Conservation (phyloP, 2,797 vertebrate species). For the Gadopsis marmoratus region DNA sequence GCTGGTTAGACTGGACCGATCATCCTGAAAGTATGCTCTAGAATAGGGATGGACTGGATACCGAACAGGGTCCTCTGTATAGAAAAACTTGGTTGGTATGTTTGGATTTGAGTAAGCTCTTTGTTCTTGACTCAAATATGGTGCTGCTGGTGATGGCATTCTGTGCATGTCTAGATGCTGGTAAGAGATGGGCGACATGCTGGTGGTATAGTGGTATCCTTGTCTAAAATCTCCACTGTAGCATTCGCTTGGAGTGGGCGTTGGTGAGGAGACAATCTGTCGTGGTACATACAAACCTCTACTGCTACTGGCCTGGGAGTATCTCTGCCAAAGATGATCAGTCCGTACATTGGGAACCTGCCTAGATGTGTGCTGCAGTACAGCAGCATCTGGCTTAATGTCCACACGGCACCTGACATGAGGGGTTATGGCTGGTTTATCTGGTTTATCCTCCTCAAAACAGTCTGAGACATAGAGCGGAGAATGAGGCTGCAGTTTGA, state of each 20-base stretch:
- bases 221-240: constrained; percentile 91
- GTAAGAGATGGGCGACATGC: constrained; percentile 84
- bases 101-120: constrained; percentile 88
- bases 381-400: constrained; percentile 94
- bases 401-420: constrained; percentile 95
- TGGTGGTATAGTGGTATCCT: constrained; percentile 84
- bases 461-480: constrained; percentile 92
- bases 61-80: constrained; percentile 88
- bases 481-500: constrained; percentile 94
- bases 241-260: constrained; percentile 92
- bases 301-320: constrained; percentile 81
- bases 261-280: constrained; percentile 87
- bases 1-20: constrained; percentile 85
- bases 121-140: constrained; percentile 86
- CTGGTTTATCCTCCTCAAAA: constrained; percentile 81
- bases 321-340: constrained; percentile 86
- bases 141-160: constrained; percentile 86
- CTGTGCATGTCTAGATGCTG: constrained; percentile 82
- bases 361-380: constrained; percentile 89
- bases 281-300: constrained; percentile 89
- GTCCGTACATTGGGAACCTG: constrained; percentile 76
- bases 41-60: constrained; percentile 84
- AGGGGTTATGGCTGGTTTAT: constrained; percentile 85
- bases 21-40: constrained; percentile 85
- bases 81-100: constrained; percentile 93